phyloP scores from a whole-genome alignment of 2,797 vertebrate genomes.

The Morelia viridis region DNA sequence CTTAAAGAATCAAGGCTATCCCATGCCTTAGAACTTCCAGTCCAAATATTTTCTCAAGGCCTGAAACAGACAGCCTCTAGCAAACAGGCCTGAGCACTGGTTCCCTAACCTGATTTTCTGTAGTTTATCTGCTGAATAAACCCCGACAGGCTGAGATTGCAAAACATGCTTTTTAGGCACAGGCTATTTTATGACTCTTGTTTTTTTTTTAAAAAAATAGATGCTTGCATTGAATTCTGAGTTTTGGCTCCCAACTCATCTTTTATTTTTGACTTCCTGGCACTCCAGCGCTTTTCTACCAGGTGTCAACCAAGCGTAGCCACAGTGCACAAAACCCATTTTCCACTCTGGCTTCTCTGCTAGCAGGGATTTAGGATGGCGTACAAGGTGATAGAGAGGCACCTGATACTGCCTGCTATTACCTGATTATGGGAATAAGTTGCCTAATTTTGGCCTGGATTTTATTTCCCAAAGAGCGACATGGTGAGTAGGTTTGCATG shows the following conservation, averaged over 20 bases:
- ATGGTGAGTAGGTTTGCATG: conserved; percentile 11
- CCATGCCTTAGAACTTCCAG: background rate
- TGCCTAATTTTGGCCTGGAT: background rate
- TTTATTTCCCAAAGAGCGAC: conserved; percentile 19
- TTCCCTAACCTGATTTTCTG: background rate
- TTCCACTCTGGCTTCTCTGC: background rate
- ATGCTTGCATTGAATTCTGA: background rate
- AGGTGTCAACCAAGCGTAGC: background rate
- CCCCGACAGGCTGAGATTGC: background rate
- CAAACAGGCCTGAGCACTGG: background rate
- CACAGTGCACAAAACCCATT: background rate
- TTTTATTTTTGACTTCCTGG: background rate
- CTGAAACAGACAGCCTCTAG: background rate
- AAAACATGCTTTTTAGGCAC: background rate
- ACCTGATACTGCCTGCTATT: conserved; percentile 18
- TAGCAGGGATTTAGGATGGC: background rate
- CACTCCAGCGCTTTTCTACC: background rate
- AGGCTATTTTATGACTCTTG: background rate
- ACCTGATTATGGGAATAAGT: background rate
- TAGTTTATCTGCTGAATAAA: background rate
- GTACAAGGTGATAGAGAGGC: conserved; percentile 29
- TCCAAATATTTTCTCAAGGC: background rate
- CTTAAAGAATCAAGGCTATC: background rate
- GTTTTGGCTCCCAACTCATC: background rate
- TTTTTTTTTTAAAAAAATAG: background rate